These are phyloP conservation scores for Probosciger aterrimus DNA, from an alignment of 2,113 vertebrate genomes.

Conservation along the genomic window DNA sequence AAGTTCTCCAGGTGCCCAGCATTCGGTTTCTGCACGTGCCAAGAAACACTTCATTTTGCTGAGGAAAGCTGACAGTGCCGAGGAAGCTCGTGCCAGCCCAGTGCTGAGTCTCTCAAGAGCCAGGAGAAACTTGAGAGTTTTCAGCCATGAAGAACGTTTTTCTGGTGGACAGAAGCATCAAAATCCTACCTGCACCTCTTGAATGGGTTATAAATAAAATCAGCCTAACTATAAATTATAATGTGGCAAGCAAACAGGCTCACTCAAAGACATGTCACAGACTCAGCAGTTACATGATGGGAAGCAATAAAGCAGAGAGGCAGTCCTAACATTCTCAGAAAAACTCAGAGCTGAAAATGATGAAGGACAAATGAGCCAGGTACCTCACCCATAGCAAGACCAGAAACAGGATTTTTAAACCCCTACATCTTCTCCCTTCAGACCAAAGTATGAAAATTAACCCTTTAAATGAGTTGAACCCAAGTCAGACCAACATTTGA, in stretches of 20 bases:
- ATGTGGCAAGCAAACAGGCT: neutral
- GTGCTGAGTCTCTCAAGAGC: neutral
- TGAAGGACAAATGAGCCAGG: neutral
- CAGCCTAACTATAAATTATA: neutral
- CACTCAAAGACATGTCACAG: neutral
- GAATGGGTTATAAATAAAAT: neutral
- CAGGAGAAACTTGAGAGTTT: neutral
- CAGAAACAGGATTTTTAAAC: neutral
- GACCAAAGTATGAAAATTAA: neutral
- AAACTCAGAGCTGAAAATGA: neutral
- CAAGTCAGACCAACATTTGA: neutral
- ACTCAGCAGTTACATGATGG: accelerated
- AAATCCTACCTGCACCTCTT: neutral
- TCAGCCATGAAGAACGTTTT: accelerated
- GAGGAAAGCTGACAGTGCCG: neutral
- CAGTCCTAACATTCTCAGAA: neutral
- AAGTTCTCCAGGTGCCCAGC: constrained; percentile 6
- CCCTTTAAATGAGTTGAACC: neutral
- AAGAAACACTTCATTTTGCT: neutral
- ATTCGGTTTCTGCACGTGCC: neutral
- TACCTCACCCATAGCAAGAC: neutral
- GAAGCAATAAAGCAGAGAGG: neutral
- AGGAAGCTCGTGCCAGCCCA: accelerated
- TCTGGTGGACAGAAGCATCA: neutral
- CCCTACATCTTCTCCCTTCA: neutral